phyloP scores from a whole-genome alignment of 2,888 invertebrate species.

The Tryphoninae sp. region DNA sequence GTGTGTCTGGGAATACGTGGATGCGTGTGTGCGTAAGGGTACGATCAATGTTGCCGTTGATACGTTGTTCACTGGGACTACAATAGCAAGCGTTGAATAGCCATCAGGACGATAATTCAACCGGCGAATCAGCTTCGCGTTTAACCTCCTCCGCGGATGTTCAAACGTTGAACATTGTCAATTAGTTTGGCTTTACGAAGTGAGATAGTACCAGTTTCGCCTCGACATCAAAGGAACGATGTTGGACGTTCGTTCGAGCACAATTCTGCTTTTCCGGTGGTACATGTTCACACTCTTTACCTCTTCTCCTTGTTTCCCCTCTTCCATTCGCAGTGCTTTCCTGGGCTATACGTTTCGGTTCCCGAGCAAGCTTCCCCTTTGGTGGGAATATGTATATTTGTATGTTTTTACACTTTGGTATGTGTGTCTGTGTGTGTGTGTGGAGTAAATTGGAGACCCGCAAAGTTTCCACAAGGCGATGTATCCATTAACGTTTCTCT shows the following conservation, averaged over 20 bases:
- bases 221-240: conserved; percentile 57
- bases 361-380: conserved; percentile 39
- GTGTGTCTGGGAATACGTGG: conserved; percentile 14
- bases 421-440: not conserved
- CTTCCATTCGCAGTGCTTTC: conserved; percentile 5
- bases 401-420: too few relatives aligned
- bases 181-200: conserved; percentile 42
- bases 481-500: conserved; percentile 48
- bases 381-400: not conserved
- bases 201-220: conserved; percentile 24
- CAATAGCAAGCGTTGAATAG: conserved; percentile 29
- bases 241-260: conserved; percentile 41
- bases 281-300: conserved; percentile 25
- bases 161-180: conserved; percentile 62
- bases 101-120: conserved; percentile 54
- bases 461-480: conserved; percentile 46
- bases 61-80: conserved; percentile 10
- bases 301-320: conserved; percentile 29
- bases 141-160: conserved; percentile 50
- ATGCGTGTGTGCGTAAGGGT: conserved; percentile 8
- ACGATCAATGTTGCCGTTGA: conserved; percentile 42
- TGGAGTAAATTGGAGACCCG: conserved; percentile 40
- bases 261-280: conserved; percentile 49
- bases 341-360: conserved; percentile 10
- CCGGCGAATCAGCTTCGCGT: conserved; percentile 37